Conservation (phyloP, 2,113 vertebrate genomes). For the Hepsetus odoe region DNA sequence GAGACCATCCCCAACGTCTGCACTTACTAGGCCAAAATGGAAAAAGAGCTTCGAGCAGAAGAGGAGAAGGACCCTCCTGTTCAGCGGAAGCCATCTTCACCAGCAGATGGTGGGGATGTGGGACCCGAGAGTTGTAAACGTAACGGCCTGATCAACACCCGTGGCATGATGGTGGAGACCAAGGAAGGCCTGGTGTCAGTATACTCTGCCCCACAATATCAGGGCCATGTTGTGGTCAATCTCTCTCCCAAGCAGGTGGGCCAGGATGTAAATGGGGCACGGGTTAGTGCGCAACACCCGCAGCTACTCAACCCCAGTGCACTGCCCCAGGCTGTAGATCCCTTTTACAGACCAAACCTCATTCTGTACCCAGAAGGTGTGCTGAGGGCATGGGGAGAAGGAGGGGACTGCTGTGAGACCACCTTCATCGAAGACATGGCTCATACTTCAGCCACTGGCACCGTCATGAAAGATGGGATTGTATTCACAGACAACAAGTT, state of each 20-base stretch:
- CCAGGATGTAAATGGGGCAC: conserved; percentile 64
- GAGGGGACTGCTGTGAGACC: conserved; percentile 88
- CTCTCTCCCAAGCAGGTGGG: conserved; percentile 57
- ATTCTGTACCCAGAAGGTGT: conserved; percentile 85
- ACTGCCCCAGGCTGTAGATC: conserved; percentile 79
- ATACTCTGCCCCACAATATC: conserved; percentile 84
- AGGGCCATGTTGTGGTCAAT: conserved; percentile 67
- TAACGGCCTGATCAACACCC: conserved; percentile 89
- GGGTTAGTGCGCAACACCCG: conserved; percentile 70
- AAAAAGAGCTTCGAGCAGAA: conserved; percentile 51
- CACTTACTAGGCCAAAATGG: conserved; percentile 57
- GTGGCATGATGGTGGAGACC: conserved; percentile 78
- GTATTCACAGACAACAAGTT: conserved; percentile 83
- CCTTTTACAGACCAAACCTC: conserved; percentile 81
- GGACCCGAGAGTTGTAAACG: conserved; percentile 71
- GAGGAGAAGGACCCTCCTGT: conserved; percentile 70
- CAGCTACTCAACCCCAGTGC: conserved; percentile 85
- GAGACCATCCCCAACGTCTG: conserved; percentile 60
- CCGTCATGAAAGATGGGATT: conserved; percentile 80
- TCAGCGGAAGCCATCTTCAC: conserved; percentile 60
- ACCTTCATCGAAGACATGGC: conserved; percentile 89
- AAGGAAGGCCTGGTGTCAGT: conserved; percentile 79
- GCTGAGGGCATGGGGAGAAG: conserved; percentile 82
- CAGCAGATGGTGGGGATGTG: conserved; percentile 30
- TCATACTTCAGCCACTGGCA: conserved; percentile 73